These are phyloP conservation scores for Drosophila pseudoobscura DNA, from an alignment of 1,140 invertebrate genomes.

Conservation along the genomic window DNA sequence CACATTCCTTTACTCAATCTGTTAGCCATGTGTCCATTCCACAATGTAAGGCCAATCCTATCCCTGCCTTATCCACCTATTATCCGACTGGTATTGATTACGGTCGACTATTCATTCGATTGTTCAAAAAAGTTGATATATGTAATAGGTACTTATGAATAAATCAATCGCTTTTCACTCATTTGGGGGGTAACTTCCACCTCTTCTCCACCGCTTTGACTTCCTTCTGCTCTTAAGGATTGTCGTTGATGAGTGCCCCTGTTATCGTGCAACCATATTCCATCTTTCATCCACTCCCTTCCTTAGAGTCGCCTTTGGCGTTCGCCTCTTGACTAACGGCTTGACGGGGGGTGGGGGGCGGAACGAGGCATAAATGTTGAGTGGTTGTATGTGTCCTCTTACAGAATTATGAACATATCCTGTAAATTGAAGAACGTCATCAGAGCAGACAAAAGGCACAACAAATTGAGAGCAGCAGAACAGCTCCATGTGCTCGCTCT, in stretches of 20 bases:
- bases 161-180: no score
- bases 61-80: no score
- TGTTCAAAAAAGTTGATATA: no score
- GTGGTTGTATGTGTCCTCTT: slow-evolving; percentile 49
- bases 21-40: no score
- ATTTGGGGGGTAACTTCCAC: no score
- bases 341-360: not conserved
- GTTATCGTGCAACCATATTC: slow-evolving; percentile 39
- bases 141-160: no score
- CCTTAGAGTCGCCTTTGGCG: slow-evolving; percentile 25
- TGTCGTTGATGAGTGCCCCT: slow-evolving; percentile 35
- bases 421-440: slow-evolving; percentile 75
- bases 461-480: slow-evolving; percentile 67
- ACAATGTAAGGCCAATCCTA: no score
- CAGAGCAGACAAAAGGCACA: slow-evolving; percentile 68
- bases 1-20: no score
- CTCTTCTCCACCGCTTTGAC: not conserved
- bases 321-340: slow-evolving; percentile 34
- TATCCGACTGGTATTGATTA: no score
- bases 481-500: not conserved
- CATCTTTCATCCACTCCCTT: not conserved
- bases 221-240: slow-evolving; percentile 10
- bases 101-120: no score
- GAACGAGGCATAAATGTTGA: not conserved
- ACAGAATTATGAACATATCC: slow-evolving; percentile 76